phyloP scores from a whole-genome alignment of 1,140 invertebrate genomes.

The Anagrus nilaparvatae region DNA sequence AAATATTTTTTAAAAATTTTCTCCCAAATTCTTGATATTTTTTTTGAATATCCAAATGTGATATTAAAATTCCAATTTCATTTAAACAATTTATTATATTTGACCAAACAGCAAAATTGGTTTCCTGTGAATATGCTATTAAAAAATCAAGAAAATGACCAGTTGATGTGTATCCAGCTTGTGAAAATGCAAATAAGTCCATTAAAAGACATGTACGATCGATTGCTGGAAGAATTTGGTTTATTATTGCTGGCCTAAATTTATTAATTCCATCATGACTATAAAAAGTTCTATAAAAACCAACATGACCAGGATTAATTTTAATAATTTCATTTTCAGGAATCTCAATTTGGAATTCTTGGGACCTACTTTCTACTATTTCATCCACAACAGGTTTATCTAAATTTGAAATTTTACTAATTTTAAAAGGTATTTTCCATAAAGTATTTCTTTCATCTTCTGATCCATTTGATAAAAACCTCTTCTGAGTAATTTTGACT shows the following conservation, averaged over 20 bases:
- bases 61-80: background rate
- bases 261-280: background rate
- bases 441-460: conserved; percentile 41
- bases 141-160: conserved; percentile 38
- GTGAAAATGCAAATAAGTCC: conserved; percentile 54
- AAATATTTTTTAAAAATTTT: conserved; percentile 37
- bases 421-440: conserved; percentile 79
- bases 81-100: conserved; percentile 36
- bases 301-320: conserved; percentile 50
- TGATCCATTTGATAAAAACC: conserved; percentile 71
- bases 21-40: conserved; percentile 40
- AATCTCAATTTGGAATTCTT: conserved; percentile 54
- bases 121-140: conserved; percentile 44
- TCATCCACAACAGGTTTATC: conserved; percentile 45
- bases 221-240: conserved; percentile 41
- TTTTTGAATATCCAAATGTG: background rate
- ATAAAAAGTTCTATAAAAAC: conserved; percentile 3
- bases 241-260: background rate
- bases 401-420: conserved; percentile 62
- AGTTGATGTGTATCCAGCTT: conserved; percentile 43
- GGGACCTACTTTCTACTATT: conserved; percentile 53
- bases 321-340: conserved; percentile 63
- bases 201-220: conserved; percentile 55
- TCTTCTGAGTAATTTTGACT: conserved; percentile 63
- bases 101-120: conserved; percentile 51